Conservation (phyloP, 2,888 invertebrate species). For the Parasteatoda lunata region DNA sequence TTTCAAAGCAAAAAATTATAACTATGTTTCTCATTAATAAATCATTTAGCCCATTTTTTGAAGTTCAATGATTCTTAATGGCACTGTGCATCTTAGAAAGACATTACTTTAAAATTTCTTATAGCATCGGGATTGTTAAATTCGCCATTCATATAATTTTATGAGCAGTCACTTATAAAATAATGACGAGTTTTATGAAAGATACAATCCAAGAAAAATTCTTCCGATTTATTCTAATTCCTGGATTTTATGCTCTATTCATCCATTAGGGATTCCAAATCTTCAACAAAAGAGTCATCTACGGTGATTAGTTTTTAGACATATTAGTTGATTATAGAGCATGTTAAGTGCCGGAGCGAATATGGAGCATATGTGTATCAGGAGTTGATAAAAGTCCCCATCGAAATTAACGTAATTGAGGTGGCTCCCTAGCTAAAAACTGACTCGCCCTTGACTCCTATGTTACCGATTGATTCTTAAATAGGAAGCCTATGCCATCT, state of each 20-base stretch:
- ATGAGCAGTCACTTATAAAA: too few relatives aligned
- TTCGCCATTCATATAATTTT: too few relatives aligned
- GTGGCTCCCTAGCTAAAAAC: constrained; percentile 51
- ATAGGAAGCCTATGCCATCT: constrained; percentile 57
- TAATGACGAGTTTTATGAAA: too few relatives aligned
- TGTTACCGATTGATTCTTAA: constrained; percentile 67
- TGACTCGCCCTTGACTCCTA: constrained; percentile 64
- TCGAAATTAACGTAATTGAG: constrained; percentile 69
- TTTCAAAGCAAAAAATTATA: too few relatives aligned
- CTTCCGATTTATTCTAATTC: neutral
- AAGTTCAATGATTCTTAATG: too few relatives aligned
- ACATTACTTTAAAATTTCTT: too few relatives aligned
- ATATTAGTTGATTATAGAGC: constrained; percentile 63
- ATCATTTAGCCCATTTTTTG: too few relatives aligned
- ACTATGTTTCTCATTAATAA: too few relatives aligned
- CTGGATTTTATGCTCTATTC: neutral
- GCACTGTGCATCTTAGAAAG: too few relatives aligned
- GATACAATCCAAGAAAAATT: too few relatives aligned
- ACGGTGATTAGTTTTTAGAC: constrained; percentile 60
- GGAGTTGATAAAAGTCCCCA: constrained; percentile 63
- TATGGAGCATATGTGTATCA: constrained; percentile 36
- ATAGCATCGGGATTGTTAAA: too few relatives aligned
- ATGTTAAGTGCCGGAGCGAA: constrained; percentile 42
- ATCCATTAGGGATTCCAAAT: constrained; percentile 15
- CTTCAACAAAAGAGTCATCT: constrained; percentile 39